These are phyloP conservation scores for Phalacrocorax pelagicus DNA, from an alignment of 2,113 vertebrate species.

Conservation along the genomic window DNA sequence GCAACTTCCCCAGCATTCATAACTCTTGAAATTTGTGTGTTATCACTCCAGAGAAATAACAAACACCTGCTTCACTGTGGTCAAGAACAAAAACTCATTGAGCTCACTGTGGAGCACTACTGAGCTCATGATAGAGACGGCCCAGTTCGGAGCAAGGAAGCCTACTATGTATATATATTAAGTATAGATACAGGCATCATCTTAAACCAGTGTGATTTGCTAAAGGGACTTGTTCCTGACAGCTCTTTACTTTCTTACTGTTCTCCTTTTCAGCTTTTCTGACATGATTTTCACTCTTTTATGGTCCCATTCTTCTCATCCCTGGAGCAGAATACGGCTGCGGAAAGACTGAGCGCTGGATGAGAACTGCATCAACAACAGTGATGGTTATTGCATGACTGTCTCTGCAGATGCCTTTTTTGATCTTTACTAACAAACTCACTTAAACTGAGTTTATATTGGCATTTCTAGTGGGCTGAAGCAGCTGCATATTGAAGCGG, in stretches of 20 bases:
- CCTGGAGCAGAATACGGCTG: neutral
- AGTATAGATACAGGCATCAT: neutral
- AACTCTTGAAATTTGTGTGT: neutral
- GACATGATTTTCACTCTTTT: neutral
- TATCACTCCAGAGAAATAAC: neutral
- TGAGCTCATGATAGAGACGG: neutral
- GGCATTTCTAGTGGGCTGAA: neutral
- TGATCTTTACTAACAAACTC: neutral
- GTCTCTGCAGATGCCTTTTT: neutral
- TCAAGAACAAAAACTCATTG: neutral
- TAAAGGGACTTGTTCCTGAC: neutral
- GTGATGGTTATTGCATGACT: neutral
- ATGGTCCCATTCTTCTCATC: neutral
- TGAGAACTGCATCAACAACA: neutral
- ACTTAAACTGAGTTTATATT: neutral
- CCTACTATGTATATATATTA: neutral
- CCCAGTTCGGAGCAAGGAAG: neutral
- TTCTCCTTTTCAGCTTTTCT: neutral
- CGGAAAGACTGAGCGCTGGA: neutral
- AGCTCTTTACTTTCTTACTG: neutral
- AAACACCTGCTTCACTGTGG: neutral
- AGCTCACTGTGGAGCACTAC: neutral
- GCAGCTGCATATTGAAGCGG: neutral
- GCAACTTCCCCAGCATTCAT: neutral
- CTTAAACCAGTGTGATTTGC: neutral